Percentiles rank a stretch among this genome's conserved stretches.
These are phyloP conservation scores for Urocolius indicus DNA, from an alignment of 2,113 vertebrate species.

Conservation along the genomic window DNA sequence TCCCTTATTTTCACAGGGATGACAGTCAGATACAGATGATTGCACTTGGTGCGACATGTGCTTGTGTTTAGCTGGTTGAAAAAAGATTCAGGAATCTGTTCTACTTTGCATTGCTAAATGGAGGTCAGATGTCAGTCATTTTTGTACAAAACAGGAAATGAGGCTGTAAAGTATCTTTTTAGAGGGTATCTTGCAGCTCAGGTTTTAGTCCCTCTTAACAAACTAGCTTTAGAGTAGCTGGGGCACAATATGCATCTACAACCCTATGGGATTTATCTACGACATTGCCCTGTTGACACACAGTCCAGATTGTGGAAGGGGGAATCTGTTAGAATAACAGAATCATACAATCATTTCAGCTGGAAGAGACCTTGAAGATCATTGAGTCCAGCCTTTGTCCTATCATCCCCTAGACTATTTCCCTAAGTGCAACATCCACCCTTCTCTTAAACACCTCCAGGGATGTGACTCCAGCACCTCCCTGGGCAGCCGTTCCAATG, in stretches of 20 bases:
- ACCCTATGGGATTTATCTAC: not conserved
- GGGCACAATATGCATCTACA: not conserved
- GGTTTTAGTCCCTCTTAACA: not conserved
- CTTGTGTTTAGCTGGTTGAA: not conserved
- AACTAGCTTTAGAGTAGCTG: not conserved
- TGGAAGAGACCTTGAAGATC: no score
- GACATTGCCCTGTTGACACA: no score
- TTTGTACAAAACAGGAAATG: not conserved
- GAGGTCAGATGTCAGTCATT: not conserved
- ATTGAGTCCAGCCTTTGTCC: no score
- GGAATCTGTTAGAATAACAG: not conserved
- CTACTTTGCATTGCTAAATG: not conserved
- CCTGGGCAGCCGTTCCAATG: no score
- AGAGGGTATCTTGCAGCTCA: not conserved
- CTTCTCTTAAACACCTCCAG: no score
- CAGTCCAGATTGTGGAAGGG: not conserved
- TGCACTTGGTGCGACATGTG: not conserved
- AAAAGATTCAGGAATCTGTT: not conserved
- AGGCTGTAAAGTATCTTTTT: not conserved
- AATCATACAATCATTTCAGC: no score
- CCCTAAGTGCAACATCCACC: no score
- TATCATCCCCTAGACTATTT: no score
- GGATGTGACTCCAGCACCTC: no score
- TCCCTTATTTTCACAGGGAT: not conserved
- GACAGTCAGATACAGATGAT: not conserved